phyloP scores from a whole-genome alignment of 2,888 invertebrate species.

The Nephrotoma guestfalica region DNA sequence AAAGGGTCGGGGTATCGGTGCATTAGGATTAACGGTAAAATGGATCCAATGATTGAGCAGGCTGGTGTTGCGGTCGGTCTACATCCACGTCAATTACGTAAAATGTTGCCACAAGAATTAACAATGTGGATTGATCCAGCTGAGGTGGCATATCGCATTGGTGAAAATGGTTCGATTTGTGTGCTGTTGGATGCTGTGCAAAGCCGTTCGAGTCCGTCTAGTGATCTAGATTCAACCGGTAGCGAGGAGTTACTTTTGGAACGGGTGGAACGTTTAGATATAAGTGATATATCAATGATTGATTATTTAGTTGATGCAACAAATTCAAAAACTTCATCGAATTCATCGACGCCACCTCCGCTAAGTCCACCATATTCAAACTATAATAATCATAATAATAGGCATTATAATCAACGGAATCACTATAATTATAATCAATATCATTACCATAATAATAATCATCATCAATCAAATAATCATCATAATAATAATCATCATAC shows the following conservation, averaged over 20 bases:
- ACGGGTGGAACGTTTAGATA: conserved; percentile 8
- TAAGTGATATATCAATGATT: neutral
- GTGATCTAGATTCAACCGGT: conserved; percentile 10
- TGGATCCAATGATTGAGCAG: conserved; percentile 50
- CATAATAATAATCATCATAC: neutral
- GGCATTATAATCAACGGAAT: neutral
- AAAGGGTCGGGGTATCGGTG: conserved; percentile 56
- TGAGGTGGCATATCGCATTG: conserved; percentile 52
- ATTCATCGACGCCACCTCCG: neutral
- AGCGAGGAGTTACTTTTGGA: conserved; percentile 9
- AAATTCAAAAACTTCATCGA: conserved; percentile 3
- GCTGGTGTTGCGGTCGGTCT: conserved; percentile 50
- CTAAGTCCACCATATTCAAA: conserved; percentile 7
- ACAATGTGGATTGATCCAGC: conserved; percentile 65
- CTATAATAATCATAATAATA: conserved; percentile 1
- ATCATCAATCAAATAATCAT: neutral
- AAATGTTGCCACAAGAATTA: conserved; percentile 46
- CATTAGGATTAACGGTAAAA: conserved; percentile 53
- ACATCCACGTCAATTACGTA: conserved; percentile 38
- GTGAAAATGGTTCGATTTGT: conserved; percentile 48
- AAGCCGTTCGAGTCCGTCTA: conserved; percentile 11
- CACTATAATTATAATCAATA: conserved; percentile 3
- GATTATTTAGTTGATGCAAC: neutral
- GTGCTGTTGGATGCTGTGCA: conserved; percentile 33
- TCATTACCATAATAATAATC: conserved; percentile 1